phyloP scores from a whole-genome alignment of 2,113 vertebrate genomes.

The Thymallus thymallus region DNA sequence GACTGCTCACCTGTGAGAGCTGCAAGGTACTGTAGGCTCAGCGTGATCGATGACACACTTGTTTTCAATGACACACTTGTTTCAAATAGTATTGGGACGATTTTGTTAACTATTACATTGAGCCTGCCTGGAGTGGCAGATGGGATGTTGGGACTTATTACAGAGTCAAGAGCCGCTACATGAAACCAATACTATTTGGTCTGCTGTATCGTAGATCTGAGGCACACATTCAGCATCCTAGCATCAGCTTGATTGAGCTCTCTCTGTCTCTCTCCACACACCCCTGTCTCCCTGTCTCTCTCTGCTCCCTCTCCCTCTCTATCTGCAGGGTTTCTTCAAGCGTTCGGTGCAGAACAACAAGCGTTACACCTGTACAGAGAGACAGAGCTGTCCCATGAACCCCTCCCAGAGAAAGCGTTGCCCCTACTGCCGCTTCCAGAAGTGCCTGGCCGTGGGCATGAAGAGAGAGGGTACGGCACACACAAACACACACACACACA shows the following conservation, averaged over 20 bases:
- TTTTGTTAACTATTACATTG: too few relatives aligned
- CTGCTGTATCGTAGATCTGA: too few relatives aligned
- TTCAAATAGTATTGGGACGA: too few relatives aligned
- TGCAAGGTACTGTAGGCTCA: background rate
- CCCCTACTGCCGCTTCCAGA: slow-evolving; percentile 79
- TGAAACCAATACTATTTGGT: too few relatives aligned
- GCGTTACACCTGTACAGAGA: slow-evolving; percentile 73
- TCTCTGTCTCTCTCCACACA: too few relatives aligned
- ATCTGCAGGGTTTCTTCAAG: slow-evolving; percentile 78
- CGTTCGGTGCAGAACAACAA: slow-evolving; percentile 82
- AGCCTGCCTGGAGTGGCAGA: too few relatives aligned
- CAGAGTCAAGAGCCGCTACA: too few relatives aligned
- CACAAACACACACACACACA: background rate
- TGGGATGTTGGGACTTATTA: too few relatives aligned
- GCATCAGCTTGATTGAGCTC: too few relatives aligned
- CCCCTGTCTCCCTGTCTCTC: background rate
- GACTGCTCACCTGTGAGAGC: slow-evolving; percentile 49
- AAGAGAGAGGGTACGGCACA: slow-evolving; percentile 72
- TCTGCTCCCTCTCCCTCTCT: background rate
- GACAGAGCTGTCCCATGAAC: slow-evolving; percentile 75
- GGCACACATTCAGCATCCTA: too few relatives aligned
- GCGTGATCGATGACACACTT: background rate
- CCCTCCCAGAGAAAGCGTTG: slow-evolving; percentile 77
- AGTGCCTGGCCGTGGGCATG: slow-evolving; percentile 80
- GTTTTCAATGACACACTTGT: too few relatives aligned